A percentile compares a stretch with the other conserved stretches of the same genome.
Evolutionary conservation across 2,888 invertebrate genomes (phyloP).

Genomic region (Herminia tarsipennalis): DNA sequence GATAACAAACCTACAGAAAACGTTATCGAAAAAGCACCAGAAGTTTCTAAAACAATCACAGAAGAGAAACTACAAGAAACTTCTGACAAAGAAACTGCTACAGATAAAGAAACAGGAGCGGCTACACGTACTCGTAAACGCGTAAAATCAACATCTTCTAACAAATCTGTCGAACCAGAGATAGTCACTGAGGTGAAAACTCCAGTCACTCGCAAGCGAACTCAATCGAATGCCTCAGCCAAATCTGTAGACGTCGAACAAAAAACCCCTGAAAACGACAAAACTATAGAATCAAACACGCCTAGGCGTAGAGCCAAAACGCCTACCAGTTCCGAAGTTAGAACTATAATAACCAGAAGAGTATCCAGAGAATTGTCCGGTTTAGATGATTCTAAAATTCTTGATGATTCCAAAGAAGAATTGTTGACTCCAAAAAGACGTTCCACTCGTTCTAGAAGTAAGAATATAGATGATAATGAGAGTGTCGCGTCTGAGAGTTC

Average conservation of each 20-base stretch:
- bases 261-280: conserved; percentile 51
- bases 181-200: conserved; percentile 49
- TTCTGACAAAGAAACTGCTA: conserved; percentile 6
- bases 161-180: conserved; percentile 37
- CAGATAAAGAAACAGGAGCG: conserved; percentile 20
- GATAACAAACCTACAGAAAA: background rate
- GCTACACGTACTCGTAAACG: conserved; percentile 44
- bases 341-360: conserved; percentile 70
- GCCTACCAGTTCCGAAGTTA: conserved; percentile 63
- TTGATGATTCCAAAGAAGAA: conserved; percentile 51
- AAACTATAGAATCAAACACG: conserved; percentile 26
- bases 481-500: conserved; percentile 70
- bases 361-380: conserved; percentile 70
- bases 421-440: conserved; percentile 63
- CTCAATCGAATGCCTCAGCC: conserved; percentile 61
- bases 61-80: conserved; percentile 15
- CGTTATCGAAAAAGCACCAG: conserved; percentile 7
- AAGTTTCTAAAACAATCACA: background rate
- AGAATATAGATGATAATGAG: conserved; percentile 66
- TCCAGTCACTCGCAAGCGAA: conserved; percentile 64
- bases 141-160: conserved; percentile 51
- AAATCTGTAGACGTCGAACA: conserved; percentile 54
- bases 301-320: conserved; percentile 60
- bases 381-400: conserved; percentile 57
- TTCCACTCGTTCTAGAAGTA: conserved; percentile 52